phyloP scores from a whole-genome alignment of 2,113 vertebrate species.

The Origma solitaria region DNA sequence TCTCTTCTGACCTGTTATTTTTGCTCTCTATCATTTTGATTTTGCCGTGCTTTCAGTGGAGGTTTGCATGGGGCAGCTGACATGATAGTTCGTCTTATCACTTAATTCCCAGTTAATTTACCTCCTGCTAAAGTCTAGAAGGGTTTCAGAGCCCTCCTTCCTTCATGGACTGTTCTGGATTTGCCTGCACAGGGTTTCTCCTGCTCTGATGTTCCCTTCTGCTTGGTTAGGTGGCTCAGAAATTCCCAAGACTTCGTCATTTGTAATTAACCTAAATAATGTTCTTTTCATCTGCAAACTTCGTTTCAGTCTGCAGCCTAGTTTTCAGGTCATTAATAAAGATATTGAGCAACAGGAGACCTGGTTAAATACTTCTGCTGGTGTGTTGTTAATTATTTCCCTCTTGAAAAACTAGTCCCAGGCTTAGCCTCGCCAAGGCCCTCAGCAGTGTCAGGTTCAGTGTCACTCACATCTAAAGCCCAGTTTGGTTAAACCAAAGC shows the following conservation, averaged over 20 bases:
- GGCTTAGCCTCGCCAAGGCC: not conserved
- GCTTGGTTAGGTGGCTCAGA: not conserved
- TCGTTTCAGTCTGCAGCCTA: not conserved
- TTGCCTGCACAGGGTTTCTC: not conserved
- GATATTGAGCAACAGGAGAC: not conserved
- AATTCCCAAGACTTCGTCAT: not conserved
- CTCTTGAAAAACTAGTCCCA: rapidly evolving
- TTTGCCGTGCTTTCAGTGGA: not conserved
- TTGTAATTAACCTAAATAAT: constrained; percentile 33
- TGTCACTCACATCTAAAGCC: not conserved
- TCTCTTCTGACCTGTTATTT: constrained; percentile 4
- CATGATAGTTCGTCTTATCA: not conserved
- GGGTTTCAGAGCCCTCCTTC: not conserved
- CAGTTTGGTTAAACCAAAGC: not conserved
- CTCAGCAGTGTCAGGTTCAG: not conserved
- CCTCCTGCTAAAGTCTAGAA: not conserved
- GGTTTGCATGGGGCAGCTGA: not conserved
- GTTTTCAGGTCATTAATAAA: constrained; percentile 39
- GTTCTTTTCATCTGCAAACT: constrained; percentile 29
- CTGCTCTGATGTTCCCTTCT: not conserved
- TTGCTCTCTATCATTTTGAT: not conserved
- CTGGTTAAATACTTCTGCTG: not conserved
- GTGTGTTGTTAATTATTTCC: not conserved
- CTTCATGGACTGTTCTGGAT: not conserved
- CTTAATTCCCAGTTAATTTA: not conserved